A percentile compares a stretch with the other conserved stretches of the same genome.
Conservation (phyloP, 1,140 invertebrate species). For the Drosophila sucinea region DNA sequence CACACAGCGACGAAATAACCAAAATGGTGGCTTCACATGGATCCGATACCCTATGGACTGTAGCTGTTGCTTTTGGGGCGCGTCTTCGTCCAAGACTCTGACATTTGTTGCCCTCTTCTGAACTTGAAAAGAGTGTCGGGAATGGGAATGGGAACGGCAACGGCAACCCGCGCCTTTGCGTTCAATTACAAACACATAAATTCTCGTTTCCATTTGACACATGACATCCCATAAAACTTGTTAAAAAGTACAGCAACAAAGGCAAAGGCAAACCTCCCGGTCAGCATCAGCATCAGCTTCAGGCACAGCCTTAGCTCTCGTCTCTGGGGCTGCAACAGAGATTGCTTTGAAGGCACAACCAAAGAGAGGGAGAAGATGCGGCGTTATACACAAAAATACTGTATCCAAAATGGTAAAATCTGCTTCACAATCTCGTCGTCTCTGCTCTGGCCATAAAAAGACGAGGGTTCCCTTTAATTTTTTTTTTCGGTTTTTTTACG, state of each 20-base stretch:
- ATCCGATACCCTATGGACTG: no score
- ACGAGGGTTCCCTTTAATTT: constrained; percentile 50
- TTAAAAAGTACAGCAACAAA: constrained; percentile 79
- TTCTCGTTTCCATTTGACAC: constrained; percentile 82
- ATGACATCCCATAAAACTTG: constrained; percentile 82
- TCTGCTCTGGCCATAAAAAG: constrained; percentile 62
- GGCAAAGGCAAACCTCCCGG: constrained; percentile 59
- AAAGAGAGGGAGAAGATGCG: constrained; percentile 10
- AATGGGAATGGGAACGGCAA: constrained; percentile 5
- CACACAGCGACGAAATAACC: constrained; percentile 30
- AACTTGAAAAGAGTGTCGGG: constrained; percentile 11
- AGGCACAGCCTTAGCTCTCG: neutral
- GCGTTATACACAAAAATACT: constrained; percentile 44
- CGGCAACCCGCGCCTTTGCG: constrained; percentile 61
- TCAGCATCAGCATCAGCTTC: constrained; percentile 22
- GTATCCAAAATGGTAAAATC: constrained; percentile 78
- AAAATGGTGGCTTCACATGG: constrained; percentile 39
- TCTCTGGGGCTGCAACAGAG: constrained; percentile 30
- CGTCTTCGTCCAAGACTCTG: constrained; percentile 29
- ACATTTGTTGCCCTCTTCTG: constrained; percentile 25
- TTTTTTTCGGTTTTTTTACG: constrained; percentile 61
- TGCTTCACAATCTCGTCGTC: constrained; percentile 60
- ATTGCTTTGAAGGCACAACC: constrained; percentile 39
- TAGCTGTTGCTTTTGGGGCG: constrained; percentile 6
- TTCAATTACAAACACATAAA: constrained; percentile 83